Base-by-base conservation (phyloP, 2,797 vertebrate species). In the Artibeus lituratus region DNA sequence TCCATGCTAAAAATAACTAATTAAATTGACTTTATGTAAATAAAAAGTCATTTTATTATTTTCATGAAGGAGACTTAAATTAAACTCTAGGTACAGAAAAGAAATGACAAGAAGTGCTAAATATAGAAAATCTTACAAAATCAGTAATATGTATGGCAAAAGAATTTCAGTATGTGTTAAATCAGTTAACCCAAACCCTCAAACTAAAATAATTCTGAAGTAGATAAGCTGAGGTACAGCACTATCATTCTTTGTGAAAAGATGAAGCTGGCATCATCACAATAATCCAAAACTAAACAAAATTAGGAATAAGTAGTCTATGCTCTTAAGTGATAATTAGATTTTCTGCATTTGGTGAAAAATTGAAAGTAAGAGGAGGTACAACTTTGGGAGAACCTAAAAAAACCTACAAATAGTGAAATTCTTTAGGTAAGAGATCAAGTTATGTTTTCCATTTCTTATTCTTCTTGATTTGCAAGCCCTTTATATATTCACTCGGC, bases 61-160 rank as follows among this genome's bases (percentile, higher is more conserved):
- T 49, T 93, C 32, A 53, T 85, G 11, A 74, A 93, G 94, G 39
- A 5, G 87, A 53, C 35, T 86, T 93, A 51, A 91, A 91, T 86
- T 93, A 39, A 91, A 91, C 72, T 95, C 53, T 67, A 85, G 32
- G 6, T 55, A 69, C 32, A 96, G 2, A 89, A 1, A 90, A 6
- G 3, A 42, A 94, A 84, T 65, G 12, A 81, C 77, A 89, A 42
- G 8, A 87, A 59, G 80, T 92, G 51, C 73, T 77, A 77, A 95
- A 76, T 7, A 44, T 32, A 32, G 29, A 62, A 32, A 90, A 53
- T 86, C 94, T 35, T 88, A 76, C 24, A 24, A 49, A 29, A 73
- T 82, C n/a, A 59, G 5, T 59, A 19, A 72, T 82, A 88, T 78
- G 85, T 24, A 47, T 78, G n/a, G 69, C 10, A 82, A 55, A 93